These are phyloP conservation scores for Heliconius melpomene DNA, from an alignment of 1,140 invertebrate species.

Conservation along the genomic window DNA sequence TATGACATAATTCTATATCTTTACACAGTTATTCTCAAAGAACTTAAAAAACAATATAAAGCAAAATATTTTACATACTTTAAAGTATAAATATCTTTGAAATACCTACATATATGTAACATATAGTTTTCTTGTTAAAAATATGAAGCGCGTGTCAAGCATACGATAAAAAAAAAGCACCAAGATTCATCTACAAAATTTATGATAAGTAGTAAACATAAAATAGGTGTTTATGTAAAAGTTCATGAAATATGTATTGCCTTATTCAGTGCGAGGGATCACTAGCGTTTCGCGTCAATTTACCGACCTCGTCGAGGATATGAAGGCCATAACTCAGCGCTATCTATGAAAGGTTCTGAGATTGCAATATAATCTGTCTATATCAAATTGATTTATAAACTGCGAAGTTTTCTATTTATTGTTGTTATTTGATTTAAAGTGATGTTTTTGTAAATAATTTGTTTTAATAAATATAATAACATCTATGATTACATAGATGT, in stretches of 20 bases:
- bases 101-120: background rate
- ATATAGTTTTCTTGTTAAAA: background rate
- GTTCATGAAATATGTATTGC: constrained; percentile 58
- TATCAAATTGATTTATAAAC: constrained; percentile 33
- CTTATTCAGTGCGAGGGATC: constrained; percentile 54
- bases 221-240: constrained; percentile 40
- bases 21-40: too few relatives aligned
- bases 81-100: background rate
- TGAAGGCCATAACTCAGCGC: constrained; percentile 57
- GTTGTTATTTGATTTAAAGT: background rate
- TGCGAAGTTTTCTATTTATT: background rate
- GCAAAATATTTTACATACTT: too few relatives aligned
- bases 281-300: constrained; percentile 60
- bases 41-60: too few relatives aligned
- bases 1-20: too few relatives aligned
- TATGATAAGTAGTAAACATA: constrained; percentile 17
- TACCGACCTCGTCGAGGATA: constrained; percentile 51
- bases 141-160: background rate
- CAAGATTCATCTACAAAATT: constrained; percentile 4
- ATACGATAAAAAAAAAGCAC: background rate
- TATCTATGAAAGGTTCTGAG: constrained; percentile 56
- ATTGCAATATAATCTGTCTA: constrained; percentile 46
- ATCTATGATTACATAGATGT: too few relatives aligned
- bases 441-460: background rate
- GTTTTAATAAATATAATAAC: background rate